Evolutionary conservation across 2,888 invertebrate species (phyloP).

Genomic region (Lysandra coridon): DNA sequence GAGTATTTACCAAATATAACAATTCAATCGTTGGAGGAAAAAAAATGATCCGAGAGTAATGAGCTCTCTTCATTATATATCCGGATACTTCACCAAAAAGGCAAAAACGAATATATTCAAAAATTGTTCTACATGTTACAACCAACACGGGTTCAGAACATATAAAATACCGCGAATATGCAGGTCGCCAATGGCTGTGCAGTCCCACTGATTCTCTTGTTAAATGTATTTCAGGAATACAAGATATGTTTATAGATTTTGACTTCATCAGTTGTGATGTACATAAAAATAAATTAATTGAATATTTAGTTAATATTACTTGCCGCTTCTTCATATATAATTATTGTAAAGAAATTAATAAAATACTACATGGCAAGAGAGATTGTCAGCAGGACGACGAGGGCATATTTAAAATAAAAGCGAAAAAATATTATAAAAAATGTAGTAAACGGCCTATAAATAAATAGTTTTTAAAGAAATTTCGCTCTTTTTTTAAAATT

Average conservation of each 20-base stretch:
- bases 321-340: conserved; percentile 8
- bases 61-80: neutral
- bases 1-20: neutral
- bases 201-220: neutral
- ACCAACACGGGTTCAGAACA: neutral
- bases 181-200: neutral
- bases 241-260: conserved; percentile 11
- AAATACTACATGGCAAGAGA: conserved; percentile 10
- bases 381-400: conserved; percentile 9
- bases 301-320: too few species aligned
- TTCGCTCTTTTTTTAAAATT: too few species aligned
- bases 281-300: neutral
- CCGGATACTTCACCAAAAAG: neutral
- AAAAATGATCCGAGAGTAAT: conserved; percentile 21
- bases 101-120: conserved; percentile 1
- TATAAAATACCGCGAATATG: neutral
- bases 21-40: neutral
- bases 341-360: conserved; percentile 25
- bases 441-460: neutral
- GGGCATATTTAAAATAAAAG: conserved; percentile 15
- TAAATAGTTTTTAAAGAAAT: neutral
- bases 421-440: conserved; percentile 9
- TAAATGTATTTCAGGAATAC: conserved; percentile 14
- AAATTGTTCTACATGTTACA: neutral
- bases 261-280: conserved; percentile 15